These are phyloP conservation scores for Pristionchus entomophagus DNA, from an alignment of 2,888 invertebrate genomes.

Conservation along the genomic window DNA sequence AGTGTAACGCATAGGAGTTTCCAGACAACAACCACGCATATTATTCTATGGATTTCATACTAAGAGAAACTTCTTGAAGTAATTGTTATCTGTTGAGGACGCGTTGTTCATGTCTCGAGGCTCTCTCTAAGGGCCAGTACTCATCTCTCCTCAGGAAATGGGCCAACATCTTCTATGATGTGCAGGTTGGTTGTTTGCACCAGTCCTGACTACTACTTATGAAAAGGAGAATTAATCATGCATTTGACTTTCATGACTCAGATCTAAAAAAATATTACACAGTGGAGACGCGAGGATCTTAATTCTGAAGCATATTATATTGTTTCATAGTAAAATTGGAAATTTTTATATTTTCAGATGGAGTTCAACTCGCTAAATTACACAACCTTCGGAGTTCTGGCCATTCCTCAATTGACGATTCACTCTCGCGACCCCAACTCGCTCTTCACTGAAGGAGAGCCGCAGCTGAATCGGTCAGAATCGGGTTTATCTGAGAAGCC, in stretches of 20 bases:
- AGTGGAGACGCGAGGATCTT: too few species aligned
- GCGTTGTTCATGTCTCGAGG: conserved; percentile 66
- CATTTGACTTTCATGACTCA: too few species aligned
- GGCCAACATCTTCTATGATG: conserved; percentile 62
- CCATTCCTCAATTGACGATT: conserved; percentile 68
- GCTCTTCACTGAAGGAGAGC: conserved; percentile 62
- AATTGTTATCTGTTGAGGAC: conserved; percentile 53
- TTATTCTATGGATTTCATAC: too few species aligned
- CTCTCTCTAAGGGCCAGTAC: conserved; percentile 64
- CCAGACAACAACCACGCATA: too few species aligned
- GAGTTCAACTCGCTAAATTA: conserved; percentile 64
- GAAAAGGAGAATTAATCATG: not conserved
- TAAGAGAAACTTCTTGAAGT: too few species aligned
- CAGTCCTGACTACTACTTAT: not conserved
- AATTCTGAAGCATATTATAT: too few species aligned
- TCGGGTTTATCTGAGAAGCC: not conserved
- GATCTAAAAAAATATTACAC: too few species aligned
- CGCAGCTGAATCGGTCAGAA: conserved; percentile 64
- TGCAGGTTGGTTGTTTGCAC: conserved; percentile 53
- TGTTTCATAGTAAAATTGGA: too few species aligned
- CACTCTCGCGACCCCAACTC: conserved; percentile 70
- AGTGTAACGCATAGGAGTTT: too few species aligned
- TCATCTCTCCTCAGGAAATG: conserved; percentile 63
- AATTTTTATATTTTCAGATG: not conserved
- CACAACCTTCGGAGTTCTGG: conserved; percentile 67